These are phyloP conservation scores for Sarcophilus harrisii DNA, from an alignment of 2,797 vertebrate species.

Conservation along the genomic window DNA sequence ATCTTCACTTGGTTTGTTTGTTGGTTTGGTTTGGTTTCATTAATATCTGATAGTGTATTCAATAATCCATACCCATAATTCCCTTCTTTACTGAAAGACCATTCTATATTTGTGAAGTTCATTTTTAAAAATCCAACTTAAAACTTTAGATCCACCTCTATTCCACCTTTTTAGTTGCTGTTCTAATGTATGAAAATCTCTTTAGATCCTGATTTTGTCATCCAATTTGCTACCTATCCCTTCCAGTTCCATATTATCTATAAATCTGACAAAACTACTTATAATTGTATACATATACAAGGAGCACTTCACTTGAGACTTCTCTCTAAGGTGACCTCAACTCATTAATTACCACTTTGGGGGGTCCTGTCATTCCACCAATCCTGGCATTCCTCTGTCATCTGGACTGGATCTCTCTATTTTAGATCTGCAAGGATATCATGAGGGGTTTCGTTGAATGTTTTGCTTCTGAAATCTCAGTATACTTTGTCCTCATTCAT, in stretches of 20 bases:
- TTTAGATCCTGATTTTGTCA: neutral
- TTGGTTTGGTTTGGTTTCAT: neutral
- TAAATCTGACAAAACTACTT: neutral
- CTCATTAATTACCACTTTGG: neutral
- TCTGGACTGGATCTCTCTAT: neutral
- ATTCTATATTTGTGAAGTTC: neutral
- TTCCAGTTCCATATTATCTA: neutral
- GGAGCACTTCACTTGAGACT: neutral
- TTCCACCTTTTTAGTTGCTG: neutral
- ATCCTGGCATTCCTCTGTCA: neutral
- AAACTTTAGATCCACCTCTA: neutral
- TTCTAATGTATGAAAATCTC: neutral
- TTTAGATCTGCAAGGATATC: neutral
- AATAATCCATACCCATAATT: neutral
- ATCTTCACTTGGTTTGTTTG: neutral
- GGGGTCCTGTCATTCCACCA: neutral
- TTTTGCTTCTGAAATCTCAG: neutral
- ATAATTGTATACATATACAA: neutral
- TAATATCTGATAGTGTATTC: neutral
- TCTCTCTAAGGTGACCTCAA: neutral
- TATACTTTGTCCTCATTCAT: neutral
- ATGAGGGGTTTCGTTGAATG: neutral
- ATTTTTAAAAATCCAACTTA: neutral
- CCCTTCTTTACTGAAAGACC: neutral
- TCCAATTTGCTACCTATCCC: neutral